phyloP scores from a whole-genome alignment of 2,797 vertebrate genomes.

The Peromyscus attwateri region DNA sequence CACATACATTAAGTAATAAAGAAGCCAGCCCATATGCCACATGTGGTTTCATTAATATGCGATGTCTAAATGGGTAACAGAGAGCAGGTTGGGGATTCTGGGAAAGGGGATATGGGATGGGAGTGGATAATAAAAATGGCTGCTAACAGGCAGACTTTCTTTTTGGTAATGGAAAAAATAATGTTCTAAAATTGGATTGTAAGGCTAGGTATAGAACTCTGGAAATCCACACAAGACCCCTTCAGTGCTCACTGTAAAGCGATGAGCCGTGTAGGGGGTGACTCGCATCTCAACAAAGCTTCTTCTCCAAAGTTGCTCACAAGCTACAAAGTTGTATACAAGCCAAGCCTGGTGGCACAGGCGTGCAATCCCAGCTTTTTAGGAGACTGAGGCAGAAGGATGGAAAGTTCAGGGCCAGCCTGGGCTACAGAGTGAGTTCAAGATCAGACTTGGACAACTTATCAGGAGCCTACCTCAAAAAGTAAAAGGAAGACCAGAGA shows the following conservation, averaged over 20 bases:
- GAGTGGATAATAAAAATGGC: neutral
- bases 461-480: neutral
- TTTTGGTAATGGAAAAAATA: neutral
- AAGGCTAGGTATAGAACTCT: neutral
- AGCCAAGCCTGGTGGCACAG: neutral
- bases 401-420: too few relatives aligned
- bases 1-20: neutral
- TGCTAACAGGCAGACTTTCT: neutral
- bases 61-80: neutral
- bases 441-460: neutral
- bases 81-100: neutral
- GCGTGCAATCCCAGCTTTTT: neutral
- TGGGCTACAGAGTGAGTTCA: neutral
- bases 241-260: neutral
- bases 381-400: neutral
- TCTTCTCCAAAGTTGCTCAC: neutral
- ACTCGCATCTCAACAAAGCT: neutral
- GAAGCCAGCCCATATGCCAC: neutral
- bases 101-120: neutral
- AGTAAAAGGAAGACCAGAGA: neutral
- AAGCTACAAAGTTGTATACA: neutral
- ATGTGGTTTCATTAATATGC: neutral
- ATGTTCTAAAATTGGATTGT: neutral
- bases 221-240: neutral
- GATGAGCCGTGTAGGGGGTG: too few relatives aligned